Percentiles rank a stretch among this genome's conserved stretches.
Conservation (phyloP, 2,113 vertebrate species). For the Lathamus discolor region DNA sequence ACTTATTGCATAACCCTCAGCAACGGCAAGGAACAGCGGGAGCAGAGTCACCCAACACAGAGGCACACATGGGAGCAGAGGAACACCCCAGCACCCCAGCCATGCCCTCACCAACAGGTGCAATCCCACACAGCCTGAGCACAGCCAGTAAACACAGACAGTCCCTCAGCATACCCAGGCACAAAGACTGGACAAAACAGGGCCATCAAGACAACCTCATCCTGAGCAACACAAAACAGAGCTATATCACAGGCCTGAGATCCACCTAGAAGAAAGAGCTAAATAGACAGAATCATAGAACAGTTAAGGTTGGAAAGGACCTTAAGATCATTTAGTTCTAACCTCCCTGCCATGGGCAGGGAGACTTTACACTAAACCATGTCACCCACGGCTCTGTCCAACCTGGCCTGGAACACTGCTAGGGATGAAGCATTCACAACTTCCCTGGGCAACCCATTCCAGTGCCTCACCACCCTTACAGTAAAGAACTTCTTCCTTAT, state of each 20-base stretch:
- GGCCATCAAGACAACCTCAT: fast-evolving
- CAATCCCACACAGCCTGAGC: fast-evolving
- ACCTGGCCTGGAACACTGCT: too few relatives aligned
- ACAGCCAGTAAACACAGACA: fast-evolving
- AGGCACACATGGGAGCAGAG: not conserved
- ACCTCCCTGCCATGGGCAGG: too few relatives aligned
- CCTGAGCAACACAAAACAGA: fast-evolving
- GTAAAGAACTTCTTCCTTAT: too few relatives aligned
- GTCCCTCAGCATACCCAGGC: too few relatives aligned
- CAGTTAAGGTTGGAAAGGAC: too few relatives aligned
- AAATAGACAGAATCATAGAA: fast-evolving
- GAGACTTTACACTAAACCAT: too few relatives aligned
- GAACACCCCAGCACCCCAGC: not conserved
- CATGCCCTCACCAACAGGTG: fast-evolving
- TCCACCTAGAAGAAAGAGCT: fast-evolving
- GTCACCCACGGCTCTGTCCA: too few relatives aligned
- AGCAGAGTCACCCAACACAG: not conserved
- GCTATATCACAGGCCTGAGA: fast-evolving
- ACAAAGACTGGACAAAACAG: fast-evolving
- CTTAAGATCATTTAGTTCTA: too few relatives aligned
- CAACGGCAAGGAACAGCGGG: not conserved
- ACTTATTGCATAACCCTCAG: too few relatives aligned
- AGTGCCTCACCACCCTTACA: too few relatives aligned
- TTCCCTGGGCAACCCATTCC: too few relatives aligned
- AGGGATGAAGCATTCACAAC: too few relatives aligned